Evolutionary conservation across 92 coral and sea anemone genomes (phyloP).

Genomic region (Epizoanthus fatuus): DNA sequence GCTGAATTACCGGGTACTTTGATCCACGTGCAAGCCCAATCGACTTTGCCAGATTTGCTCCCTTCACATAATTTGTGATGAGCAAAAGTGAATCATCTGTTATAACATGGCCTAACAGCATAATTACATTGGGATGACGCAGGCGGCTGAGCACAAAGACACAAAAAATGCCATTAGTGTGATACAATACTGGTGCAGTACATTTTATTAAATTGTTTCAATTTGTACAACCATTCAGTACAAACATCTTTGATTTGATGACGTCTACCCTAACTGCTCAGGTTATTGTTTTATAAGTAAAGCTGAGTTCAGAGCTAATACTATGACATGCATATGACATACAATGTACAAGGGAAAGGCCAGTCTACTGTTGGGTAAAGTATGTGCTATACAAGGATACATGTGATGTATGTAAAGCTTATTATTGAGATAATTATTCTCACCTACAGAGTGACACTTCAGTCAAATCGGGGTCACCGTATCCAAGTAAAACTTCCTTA

Average conservation of each 20-base stretch:
- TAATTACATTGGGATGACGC: slow-evolving; percentile 51
- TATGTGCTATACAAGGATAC: background rate
- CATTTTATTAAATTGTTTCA: no score
- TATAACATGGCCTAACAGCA: slow-evolving; percentile 34
- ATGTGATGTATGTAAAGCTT: no score
- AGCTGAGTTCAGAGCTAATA: no score
- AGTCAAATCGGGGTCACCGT: background rate
- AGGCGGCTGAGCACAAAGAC: slow-evolving; percentile 24
- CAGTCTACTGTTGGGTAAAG: background rate
- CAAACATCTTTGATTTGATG: background rate
- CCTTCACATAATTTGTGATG: slow-evolving; percentile 50
- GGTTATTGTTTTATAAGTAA: no score
- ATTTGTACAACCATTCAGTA: background rate
- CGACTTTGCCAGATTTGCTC: slow-evolving; percentile 16
- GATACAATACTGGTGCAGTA: no score
- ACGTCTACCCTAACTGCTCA: no score
- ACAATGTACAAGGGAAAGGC: background rate
- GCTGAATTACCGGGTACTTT: slow-evolving; percentile 28
- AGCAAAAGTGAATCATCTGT: slow-evolving; percentile 32
- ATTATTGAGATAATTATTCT: background rate
- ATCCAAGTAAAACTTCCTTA: slow-evolving; percentile 1
- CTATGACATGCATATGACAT: no score
- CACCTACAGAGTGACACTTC: slow-evolving; percentile 6
- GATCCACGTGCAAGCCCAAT: slow-evolving; percentile 21
- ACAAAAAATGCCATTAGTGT: no score